Evolutionary conservation across 2,888 invertebrate species (phyloP), one percentile per base, ranked within the genome.

Genomic region (Fragum fragum): DNA sequence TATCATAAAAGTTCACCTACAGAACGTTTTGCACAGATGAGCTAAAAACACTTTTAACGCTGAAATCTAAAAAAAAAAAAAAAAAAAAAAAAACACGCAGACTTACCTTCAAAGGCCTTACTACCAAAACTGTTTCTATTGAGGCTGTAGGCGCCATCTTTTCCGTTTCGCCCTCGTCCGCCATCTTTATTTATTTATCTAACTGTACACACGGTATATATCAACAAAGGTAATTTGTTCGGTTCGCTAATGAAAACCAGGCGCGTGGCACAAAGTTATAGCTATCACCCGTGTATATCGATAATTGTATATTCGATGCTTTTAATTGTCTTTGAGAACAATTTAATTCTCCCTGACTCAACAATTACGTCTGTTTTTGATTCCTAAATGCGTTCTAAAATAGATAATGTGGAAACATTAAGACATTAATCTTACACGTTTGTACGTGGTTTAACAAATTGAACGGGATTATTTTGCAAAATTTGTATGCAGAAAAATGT

Each of bases 91-190:
- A 47, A 47, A 61, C 1, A 32, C 29, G n/a, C 1, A 32, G 3
- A 7, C 61, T 76, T 88, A 91, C 90, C 93, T 95, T 95, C 29
- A 95, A 89, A 16, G 95, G 95, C 79, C 95, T 88, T 18, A 95
- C 94, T 55, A 95, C 94, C 53, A 94, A 92, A 16, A 95, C 94
- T 3, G 89, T 88, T 77, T 91, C 90, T 66, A 91, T 91, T 68
- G 87, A 83, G 32, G 87, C 88, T 0, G 90, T 90, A 0, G 90
- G 90, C 14, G 90, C 89, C 87, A 89, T 88, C 36, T 87, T 84
- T n/a, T 84, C 83, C 16, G 73, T 82, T 21, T 86, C 84, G 32
- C 73, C 71, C 66, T 79, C 26, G 32, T 61, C 61, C n/a, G 61
- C 29, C 61, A 61, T 61, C 32, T 61, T 61, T n/a, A 14, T 32